Evolutionary conservation across 1,140 invertebrate species (phyloP), one percentile per base, ranked within the genome.

Genomic region (Scaptomyza hsui): DNA sequence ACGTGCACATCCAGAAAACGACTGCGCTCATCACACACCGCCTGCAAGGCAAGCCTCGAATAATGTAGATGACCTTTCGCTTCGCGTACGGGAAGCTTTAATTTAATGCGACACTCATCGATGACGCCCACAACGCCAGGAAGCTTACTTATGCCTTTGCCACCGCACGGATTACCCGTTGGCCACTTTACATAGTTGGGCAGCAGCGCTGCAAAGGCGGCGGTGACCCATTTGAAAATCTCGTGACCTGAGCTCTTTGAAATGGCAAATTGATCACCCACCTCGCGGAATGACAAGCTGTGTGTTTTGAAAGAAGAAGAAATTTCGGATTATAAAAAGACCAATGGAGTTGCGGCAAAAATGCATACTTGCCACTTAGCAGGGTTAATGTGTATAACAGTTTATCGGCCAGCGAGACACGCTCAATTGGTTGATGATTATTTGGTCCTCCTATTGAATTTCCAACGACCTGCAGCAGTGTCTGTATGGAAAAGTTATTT

Each of bases 211-310:
- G 63, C 47, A 59, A 69, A 63, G 1, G 52, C 63, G 2, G 57
- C 39, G 0, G 63, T 72, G 4, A 75, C 51, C 69, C 73, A 75
- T 13, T 68, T 68, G 4, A 72, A 76, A 7, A 73, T 76, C 41
- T 76, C 73, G 41, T 68, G 45, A 1, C 73, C 73, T 0, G 73
- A 76, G 7, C 63, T 73, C 13, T 68, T 73, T 3, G 70, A 48
- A 63, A 76, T 73, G 29, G 51, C 63, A 49, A 73, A 76, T 0
- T 12, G 57, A 1, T 69, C 56, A 3, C 73, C 70, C 1, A 72
- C 73, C 21, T 68, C 70, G 5, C 73, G 70, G 29, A 72, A 76
- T 3, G 63, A 69, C 9, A 35, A 42, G 4, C 65, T 69, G 41
- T 21, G 9, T 5, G 7, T 10, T 21, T 26, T 26, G 10, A 35